Percentiles rank a stretch among this genome's conserved stretches.
Conservation (phyloP, 2,888 invertebrate species). For the Patella depressa region DNA sequence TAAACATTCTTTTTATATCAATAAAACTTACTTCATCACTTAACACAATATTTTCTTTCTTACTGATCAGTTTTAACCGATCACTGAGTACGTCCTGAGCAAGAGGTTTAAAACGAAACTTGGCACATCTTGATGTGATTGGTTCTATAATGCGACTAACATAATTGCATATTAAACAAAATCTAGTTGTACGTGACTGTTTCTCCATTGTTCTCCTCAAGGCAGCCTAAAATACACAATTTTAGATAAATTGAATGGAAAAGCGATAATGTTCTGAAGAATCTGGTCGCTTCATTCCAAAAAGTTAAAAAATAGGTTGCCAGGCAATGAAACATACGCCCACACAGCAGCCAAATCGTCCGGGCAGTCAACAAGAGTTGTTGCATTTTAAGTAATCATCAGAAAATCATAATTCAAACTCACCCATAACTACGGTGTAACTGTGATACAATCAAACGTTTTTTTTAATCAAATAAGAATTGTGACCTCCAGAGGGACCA, state of each 20-base stretch:
- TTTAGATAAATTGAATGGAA: neutral
- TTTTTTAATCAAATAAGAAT: no score
- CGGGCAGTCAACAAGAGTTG: no score
- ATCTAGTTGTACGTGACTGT: constrained; percentile 92
- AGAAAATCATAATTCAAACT: no score
- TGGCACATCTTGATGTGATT: constrained; percentile 96
- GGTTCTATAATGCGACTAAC: constrained; percentile 98
- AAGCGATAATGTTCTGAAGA: neutral
- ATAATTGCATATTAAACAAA: constrained; percentile 99
- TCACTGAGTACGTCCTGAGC: constrained; percentile 71
- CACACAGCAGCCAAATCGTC: no score
- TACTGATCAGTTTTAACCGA: constrained; percentile 84
- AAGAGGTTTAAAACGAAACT: constrained; percentile 96
- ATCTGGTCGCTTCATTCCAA: neutral
- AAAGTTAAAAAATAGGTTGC: neutral
- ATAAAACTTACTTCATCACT: constrained; percentile 75
- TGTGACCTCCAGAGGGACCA: no score
- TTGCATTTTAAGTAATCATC: no score
- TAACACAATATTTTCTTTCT: constrained; percentile 83
- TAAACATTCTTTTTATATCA: no score
- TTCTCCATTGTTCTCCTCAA: constrained; percentile 97
- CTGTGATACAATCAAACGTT: no score
- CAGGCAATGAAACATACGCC: no score
- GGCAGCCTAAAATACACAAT: constrained; percentile 78
- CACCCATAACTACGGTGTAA: no score